phyloP scores from a whole-genome alignment of 2,797 vertebrate species.

The Loriculus beryllinus region DNA sequence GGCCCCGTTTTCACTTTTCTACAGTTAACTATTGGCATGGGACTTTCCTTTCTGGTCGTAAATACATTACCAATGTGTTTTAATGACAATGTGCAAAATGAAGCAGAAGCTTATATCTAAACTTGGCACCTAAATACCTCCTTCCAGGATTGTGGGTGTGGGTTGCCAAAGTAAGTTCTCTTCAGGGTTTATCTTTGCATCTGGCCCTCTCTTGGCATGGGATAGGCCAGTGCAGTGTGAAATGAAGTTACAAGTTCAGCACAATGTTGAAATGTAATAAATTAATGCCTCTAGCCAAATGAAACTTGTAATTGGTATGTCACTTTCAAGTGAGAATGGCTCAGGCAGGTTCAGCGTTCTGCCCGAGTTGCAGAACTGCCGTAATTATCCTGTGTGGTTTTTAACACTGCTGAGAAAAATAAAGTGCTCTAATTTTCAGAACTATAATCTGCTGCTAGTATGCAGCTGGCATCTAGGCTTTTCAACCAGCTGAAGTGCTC shows the following conservation, averaged over 20 bases:
- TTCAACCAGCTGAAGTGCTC: background rate
- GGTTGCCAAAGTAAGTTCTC: background rate
- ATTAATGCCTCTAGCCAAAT: slow-evolving; percentile 13
- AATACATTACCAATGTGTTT: background rate
- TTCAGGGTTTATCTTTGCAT: background rate
- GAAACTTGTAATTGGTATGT: background rate
- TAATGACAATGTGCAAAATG: background rate
- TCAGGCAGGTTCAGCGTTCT: background rate
- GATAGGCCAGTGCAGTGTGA: background rate
- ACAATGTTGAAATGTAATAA: background rate
- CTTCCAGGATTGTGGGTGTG: background rate
- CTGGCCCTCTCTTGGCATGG: background rate
- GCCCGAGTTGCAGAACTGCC: background rate
- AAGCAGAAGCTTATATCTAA: background rate
- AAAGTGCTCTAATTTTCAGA: background rate
- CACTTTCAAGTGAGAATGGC: background rate
- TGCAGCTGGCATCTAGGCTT: background rate
- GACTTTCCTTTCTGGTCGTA: background rate
- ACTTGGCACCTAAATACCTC: background rate
- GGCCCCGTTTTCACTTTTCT: background rate
- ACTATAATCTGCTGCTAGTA: background rate
- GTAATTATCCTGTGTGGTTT: slow-evolving; percentile 16
- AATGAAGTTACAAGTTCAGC: slow-evolving; percentile 13
- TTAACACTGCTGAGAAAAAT: background rate
- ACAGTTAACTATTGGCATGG: background rate